Percentiles rank a stretch among this genome's conserved stretches.
These are phyloP conservation scores for Agrypnia vestita DNA, from an alignment of 1,140 invertebrate genomes.

Conservation along the genomic window DNA sequence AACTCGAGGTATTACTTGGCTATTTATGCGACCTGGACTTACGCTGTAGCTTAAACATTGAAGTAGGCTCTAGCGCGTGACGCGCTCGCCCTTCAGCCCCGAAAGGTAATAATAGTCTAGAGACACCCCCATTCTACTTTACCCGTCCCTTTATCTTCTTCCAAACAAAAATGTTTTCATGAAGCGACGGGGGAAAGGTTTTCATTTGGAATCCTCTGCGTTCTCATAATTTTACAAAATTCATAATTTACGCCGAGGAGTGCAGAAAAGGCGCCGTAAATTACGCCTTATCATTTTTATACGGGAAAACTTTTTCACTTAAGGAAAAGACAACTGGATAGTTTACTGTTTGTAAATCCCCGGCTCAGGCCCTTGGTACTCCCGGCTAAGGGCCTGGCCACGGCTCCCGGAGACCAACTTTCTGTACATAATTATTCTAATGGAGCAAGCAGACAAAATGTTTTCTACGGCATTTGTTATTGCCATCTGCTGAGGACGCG, in stretches of 20 bases:
- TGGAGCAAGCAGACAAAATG: conserved; percentile 55
- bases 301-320: conserved; percentile 43
- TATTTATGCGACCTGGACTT: too few relatives aligned
- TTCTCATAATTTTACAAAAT: conserved; percentile 18
- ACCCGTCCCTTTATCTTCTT: conserved; percentile 16
- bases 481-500: not conserved
- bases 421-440: conserved; percentile 58
- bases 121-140: not conserved
- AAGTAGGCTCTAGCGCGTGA: too few relatives aligned
- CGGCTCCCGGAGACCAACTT: too few relatives aligned
- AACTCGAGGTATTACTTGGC: too few relatives aligned
- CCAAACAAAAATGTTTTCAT: conserved; percentile 17
- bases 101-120: not conserved
- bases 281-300: conserved; percentile 43
- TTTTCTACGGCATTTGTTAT: conserved; percentile 34
- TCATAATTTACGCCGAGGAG: conserved; percentile 28
- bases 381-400: not conserved
- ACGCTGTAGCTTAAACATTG: too few relatives aligned
- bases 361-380: not conserved
- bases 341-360: conserved; percentile 38
- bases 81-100: not conserved
- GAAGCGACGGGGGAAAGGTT: not conserved
- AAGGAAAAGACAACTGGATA: conserved; percentile 38
- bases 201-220: not conserved
- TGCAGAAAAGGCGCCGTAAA: conserved; percentile 35